Percentiles rank a stretch among this genome's conserved stretches.
phyloP scores from a whole-genome alignment of 2,113 vertebrate genomes.

The Equus quagga region DNA sequence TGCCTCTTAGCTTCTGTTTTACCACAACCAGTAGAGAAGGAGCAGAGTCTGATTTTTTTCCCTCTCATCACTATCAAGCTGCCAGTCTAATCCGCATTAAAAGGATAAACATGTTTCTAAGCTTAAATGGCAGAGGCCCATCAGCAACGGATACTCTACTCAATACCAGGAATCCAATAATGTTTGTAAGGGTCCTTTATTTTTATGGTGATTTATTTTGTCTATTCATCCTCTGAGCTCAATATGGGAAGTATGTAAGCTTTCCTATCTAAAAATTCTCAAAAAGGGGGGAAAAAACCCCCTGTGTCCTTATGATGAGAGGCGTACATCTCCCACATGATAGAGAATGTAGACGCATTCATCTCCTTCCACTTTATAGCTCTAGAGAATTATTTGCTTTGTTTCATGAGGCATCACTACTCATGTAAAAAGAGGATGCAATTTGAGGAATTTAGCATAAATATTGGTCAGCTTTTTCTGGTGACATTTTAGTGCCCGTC shows the following conservation, averaged over 20 bases:
- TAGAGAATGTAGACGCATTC: conserved; percentile 70
- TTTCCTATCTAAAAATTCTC: conserved; percentile 63
- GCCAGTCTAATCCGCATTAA: conserved; percentile 79
- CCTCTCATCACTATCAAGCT: not conserved
- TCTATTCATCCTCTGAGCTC: conserved; percentile 49
- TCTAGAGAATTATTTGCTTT: conserved; percentile 78
- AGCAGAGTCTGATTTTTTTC: not conserved
- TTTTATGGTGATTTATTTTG: conserved; percentile 73
- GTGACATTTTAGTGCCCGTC: conserved; percentile 77
- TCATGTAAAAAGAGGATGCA: conserved; percentile 71
- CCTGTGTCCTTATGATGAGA: conserved; percentile 62
- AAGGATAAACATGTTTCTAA: conserved; percentile 82
- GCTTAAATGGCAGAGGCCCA: conserved; percentile 82
- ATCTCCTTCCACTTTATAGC: conserved; percentile 72
- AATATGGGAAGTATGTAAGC: conserved; percentile 44
- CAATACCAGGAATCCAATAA: conserved; percentile 82
- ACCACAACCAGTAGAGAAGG: conserved; percentile 20
- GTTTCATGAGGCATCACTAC: conserved; percentile 76
- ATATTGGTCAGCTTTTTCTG: conserved; percentile 73
- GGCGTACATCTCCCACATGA: conserved; percentile 16
- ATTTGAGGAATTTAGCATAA: conserved; percentile 83
- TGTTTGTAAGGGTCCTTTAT: conserved; percentile 69
- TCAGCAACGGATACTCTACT: conserved; percentile 70
- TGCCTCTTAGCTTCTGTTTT: conserved; percentile 31
- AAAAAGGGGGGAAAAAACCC: not conserved